Base-by-base conservation (phyloP, 2,888 invertebrate species). In the Pandemis heparana region DNA sequence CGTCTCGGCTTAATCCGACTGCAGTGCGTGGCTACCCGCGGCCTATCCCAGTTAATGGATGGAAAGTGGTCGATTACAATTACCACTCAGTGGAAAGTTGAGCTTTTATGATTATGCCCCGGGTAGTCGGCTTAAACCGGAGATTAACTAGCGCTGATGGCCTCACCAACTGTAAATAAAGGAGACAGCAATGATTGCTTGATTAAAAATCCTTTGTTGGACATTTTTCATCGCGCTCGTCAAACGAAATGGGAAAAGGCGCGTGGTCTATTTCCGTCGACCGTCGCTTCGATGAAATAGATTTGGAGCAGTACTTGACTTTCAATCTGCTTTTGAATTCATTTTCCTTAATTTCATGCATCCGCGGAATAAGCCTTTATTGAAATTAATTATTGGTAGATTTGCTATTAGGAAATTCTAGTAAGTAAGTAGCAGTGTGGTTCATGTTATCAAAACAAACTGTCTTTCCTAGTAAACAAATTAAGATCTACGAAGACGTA, bases 31-130 rank as follows among this genome's bases (percentile, higher is more conserved):
- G 60, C 64, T 51, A 70, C 69, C 74, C 43, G 46, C 66, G 67
- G 60, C 77, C 78, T 76, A 77, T 79, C 78, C 78, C 79, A 75
- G 75, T 85, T 90, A 90, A 90, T 90, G 87, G 89, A 88, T 80
- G 89, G 83, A 84, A 88, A 90, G 88, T 89, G 88, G 87, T 84
- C 87, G 85, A 88, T 91, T 89, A 90, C 88, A 88, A 87, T 89
- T 88, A 87, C 84, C 82, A 82, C 80, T 82, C 81, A 88, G 87
- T 87, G 87, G 87, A 86, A 88, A 89, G 85, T 87, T 86, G 81
- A 83, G 85, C 85, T 85, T 86, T 86, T 80, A 84, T 81, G 78
- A 81, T 81, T 80, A 82, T 79, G 79, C 77, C 77, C 79, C 63
- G 70, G 72, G 70, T 69, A 71, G 65, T 66, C 62, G 56, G 59